Base-by-base conservation (phyloP, 2,888 invertebrate genomes). In the Sarcophaga variegata region DNA sequence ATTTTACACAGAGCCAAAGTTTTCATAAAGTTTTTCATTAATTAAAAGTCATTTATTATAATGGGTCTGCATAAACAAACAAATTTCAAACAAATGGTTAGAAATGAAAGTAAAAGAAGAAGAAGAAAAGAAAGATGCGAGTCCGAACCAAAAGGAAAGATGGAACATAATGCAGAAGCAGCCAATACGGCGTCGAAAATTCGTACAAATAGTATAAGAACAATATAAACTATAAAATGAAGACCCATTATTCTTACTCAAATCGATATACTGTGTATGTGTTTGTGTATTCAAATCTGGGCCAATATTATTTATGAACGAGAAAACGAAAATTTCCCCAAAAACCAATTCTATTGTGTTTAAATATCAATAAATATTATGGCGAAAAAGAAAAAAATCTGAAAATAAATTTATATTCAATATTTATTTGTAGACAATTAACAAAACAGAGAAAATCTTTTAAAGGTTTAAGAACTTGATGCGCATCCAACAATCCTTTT, bases 41-140 rank as follows among this genome's bases (percentile, higher is more conserved):
- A 86, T 86, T 86, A 86, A 80, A 81, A 80, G 72, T 69, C 83
- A 86, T 86, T 86, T 86, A 77, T 86, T 83, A 72, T 83, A 71
- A 86, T 74, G 72, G 37, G 54, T 81, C 75, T 75, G 54, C 25
- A 66, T 79, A 70, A 84, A 62, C 62, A 84, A 79, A 84, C 66
- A 84, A 79, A 84, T 62, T 84, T 67, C 62, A 54, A 27, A n/a
- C 25, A 64, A 81, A 78, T 54, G 20, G 54, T 75, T 59, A 37
- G 17, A 60, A 67, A 72, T 20, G 17, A 67, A 54, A 4, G 45
- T 14, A 14, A 54, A 67, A 54, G 1, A 3, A 60, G 20, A 67
- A 62, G 11, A 22, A 22, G 22, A 60, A 6, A 74, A 37, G 14
- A 60, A 12, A 27, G 22, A 60, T 59, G 20, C 10, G 3, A 47